phyloP scores from a whole-genome alignment of 2,888 invertebrate species.

The Diploptera punctata region DNA sequence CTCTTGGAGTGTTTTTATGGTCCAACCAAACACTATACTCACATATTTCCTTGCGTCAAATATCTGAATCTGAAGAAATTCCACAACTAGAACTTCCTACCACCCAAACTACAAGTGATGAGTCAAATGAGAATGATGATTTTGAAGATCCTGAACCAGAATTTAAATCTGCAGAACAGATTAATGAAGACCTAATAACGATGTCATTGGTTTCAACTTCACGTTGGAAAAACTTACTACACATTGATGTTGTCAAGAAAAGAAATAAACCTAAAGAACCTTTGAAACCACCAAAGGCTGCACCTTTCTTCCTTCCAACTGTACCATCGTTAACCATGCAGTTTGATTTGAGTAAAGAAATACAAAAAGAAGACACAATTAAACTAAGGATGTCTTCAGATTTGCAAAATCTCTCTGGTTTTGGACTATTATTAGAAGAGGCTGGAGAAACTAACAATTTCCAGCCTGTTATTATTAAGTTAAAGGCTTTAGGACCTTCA shows the following conservation, averaged over 20 bases:
- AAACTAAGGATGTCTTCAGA: constrained; percentile 64
- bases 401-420: constrained; percentile 70
- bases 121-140: constrained; percentile 46
- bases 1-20: constrained; percentile 93
- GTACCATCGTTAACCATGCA: constrained; percentile 81
- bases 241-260: constrained; percentile 84
- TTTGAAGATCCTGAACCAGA: constrained; percentile 54
- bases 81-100: constrained; percentile 56
- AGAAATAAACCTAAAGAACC: constrained; percentile 90
- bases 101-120: constrained; percentile 47
- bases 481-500: constrained; percentile 80
- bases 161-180: constrained; percentile 78
- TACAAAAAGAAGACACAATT: constrained; percentile 54
- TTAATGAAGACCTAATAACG: constrained; percentile 78
- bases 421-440: constrained; percentile 68
- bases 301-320: constrained; percentile 96
- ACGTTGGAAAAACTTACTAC: constrained; percentile 90
- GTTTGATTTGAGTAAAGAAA: constrained; percentile 71
- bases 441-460: constrained; percentile 62
- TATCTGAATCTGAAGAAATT: constrained; percentile 54
- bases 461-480: constrained; percentile 62
- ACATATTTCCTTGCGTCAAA: constrained; percentile 78
- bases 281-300: constrained; percentile 81
- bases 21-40: constrained; percentile 86
- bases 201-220: constrained; percentile 85